Evolutionary conservation across 2,888 invertebrate genomes (phyloP), one percentile per base, ranked within the genome.

Genomic region (Lasioglossum lativentre): DNA sequence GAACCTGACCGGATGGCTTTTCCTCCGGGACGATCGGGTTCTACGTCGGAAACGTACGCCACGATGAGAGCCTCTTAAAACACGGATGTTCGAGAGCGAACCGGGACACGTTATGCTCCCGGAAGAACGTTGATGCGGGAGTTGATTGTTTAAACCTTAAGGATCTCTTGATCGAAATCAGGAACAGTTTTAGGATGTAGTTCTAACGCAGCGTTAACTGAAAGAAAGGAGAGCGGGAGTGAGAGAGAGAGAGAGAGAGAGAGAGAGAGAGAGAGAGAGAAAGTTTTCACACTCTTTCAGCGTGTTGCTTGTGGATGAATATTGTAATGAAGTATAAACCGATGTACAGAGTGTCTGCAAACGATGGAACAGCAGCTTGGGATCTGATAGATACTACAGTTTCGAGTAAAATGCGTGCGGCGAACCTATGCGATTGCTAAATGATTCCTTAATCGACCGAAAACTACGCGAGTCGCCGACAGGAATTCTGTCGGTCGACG

Each of bases 1-100:
- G 75, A 73, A 56, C 42, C 34, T 14, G 38, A 70, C 45, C 68
- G 79, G 34, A 70, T 30, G 82, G 52, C 66, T 79, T 77, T 84
- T 52, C 56, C 76, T 56, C 42, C 45, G 40, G 68, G 77, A 68
- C n/a, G 59, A n/a, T 82, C 73, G 27, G 63, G 63, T 42, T 77
- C 34, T 30, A 83, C 23, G 76, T 34, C 14, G n/a, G 30, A 12
- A 66, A 76, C n/a, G 27, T 23, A 56, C 27, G n/a, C 75, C 66
- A 72, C 34, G 71, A 75, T n/a, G 59, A 78, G 47, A n/a, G 30
- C 19, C 42, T 63, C 56, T 59, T 19, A 27, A 19, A 6, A 74
- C 52, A 27, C 38, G 45, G 47, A 83, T 63, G 83, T 63, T 83
- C 68, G 47, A 78, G 38, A 47, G 19, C 14, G 73, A 34, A 52